These are phyloP conservation scores for Microcebus griseorufus DNA, from an alignment of 2,113 vertebrate genomes.

Conservation along the genomic window DNA sequence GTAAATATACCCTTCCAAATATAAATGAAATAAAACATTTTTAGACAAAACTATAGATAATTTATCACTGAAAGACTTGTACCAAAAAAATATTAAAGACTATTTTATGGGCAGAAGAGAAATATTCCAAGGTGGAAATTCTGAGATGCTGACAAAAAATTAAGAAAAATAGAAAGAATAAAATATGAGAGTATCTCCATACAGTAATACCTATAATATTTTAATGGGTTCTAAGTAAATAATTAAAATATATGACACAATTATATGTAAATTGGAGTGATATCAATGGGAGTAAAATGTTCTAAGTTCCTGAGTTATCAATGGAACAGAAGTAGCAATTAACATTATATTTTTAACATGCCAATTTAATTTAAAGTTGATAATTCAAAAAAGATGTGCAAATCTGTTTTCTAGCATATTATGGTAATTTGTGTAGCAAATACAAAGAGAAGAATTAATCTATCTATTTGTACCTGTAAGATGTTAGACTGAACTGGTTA, in stretches of 20 bases:
- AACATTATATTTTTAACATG: not conserved
- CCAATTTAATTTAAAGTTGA: not conserved
- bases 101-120: not conserved
- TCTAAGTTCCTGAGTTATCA: not conserved
- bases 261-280: not conserved
- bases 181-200: not conserved
- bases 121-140: not conserved
- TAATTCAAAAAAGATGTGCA: not conserved
- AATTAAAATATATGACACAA: not conserved
- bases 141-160: not conserved
- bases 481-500: not conserved
- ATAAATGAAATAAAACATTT: not conserved
- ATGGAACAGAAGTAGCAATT: not conserved
- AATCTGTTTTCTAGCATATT: not conserved
- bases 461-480: not conserved
- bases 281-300: not conserved
- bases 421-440: not conserved
- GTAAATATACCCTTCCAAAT: not conserved
- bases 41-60: not conserved
- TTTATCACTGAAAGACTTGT: not conserved
- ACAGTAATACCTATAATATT: not conserved
- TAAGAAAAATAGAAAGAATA: not conserved
- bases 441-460: not conserved
- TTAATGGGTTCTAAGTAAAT: not conserved
- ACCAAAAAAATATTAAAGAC: not conserved